Evolutionary conservation across 2,888 invertebrate genomes (phyloP), one percentile per base, ranked within the genome.

Genomic region (Drosophila greeni): DNA sequence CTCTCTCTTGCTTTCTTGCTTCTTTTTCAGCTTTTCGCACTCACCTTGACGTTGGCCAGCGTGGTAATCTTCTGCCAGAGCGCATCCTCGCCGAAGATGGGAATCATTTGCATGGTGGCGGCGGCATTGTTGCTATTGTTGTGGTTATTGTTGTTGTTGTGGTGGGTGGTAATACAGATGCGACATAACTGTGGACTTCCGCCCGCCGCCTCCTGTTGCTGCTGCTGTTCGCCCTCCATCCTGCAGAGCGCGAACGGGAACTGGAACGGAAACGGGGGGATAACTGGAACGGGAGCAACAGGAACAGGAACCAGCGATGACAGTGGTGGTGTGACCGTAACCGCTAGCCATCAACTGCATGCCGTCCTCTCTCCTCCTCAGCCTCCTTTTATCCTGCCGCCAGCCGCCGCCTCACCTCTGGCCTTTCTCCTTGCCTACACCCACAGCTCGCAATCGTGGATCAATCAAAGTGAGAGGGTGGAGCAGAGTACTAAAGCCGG

Each of bases 31-130:
- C 14, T 12, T 29, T 31, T 56, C 5, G 20, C 24, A 36, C 74
- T 81, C 48, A 88, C 88, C 86, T 88, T 85, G 52, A 88, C 88
- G 82, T 88, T 85, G 56, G 88, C 88, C 76, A 88, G 74, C 66
- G 85, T 86, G 72, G 86, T 86, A 58, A 88, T 88, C 82, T 88
- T 88, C 73, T 85, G 85, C 87, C 88, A 88, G 45, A 88, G 70
- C 36, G 84, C 86, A 72, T 88, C 88, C 84, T 88, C 88, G 66
- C 88, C 88, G 69, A 88, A 88, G 71, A 88, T 88, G 71, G 88
- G 87, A 69, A 88, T 86, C 87, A 88, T 87, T 81, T 87, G 86
- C 71, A 34, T 29, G 31, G 36, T 59, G 74, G 80, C 77, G 20
- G 80, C 78, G n/a, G n/a, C 29, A 14, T 16, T 34, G 14, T 5